Percentiles rank a stretch among this genome's conserved stretches.
These are phyloP conservation scores for Plemyria rubiginata DNA, from an alignment of 2,888 invertebrate genomes.

Conservation along the genomic window DNA sequence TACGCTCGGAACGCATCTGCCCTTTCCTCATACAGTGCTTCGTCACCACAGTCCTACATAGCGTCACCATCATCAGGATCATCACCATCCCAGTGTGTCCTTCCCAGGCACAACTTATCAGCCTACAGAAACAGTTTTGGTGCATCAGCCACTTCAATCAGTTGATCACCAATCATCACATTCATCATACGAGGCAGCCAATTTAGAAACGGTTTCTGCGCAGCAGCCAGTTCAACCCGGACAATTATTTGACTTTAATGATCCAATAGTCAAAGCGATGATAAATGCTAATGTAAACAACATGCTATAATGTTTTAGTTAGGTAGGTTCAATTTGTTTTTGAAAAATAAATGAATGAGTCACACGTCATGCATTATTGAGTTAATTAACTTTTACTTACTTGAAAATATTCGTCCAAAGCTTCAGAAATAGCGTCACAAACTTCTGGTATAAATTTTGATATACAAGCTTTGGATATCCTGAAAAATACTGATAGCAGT, in stretches of 20 bases:
- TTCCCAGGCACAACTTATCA: constrained; percentile 25
- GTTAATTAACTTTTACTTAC: constrained; percentile 25
- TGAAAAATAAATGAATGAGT: constrained; percentile 29
- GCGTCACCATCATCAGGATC: constrained; percentile 28
- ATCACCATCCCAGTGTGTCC: constrained; percentile 30
- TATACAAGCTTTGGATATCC: constrained; percentile 34
- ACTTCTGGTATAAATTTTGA: constrained; percentile 37
- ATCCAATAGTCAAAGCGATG: constrained; percentile 32
- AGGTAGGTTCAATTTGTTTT: constrained; percentile 26
- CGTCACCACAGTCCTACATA: constrained; percentile 33
- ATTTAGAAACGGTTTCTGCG: constrained; percentile 28
- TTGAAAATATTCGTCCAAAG: constrained; percentile 27
- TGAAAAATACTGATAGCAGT: constrained; percentile 29
- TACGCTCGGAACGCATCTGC: constrained; percentile 31
- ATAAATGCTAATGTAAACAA: constrained; percentile 30
- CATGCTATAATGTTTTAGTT: constrained; percentile 27
- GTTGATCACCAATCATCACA: constrained; percentile 27
- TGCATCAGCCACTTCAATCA: too few relatives aligned
- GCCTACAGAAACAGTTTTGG: constrained; percentile 19
- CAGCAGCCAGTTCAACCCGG: constrained; percentile 30
- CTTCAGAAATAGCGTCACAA: constrained; percentile 29
- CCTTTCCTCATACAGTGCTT: constrained; percentile 32
- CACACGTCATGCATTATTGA: constrained; percentile 29
- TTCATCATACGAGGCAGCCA: constrained; percentile 25
- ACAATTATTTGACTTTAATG: constrained; percentile 26